These are phyloP conservation scores for Austrofundulus limnaeus DNA, from an alignment of 2,113 vertebrate species.

Conservation along the genomic window DNA sequence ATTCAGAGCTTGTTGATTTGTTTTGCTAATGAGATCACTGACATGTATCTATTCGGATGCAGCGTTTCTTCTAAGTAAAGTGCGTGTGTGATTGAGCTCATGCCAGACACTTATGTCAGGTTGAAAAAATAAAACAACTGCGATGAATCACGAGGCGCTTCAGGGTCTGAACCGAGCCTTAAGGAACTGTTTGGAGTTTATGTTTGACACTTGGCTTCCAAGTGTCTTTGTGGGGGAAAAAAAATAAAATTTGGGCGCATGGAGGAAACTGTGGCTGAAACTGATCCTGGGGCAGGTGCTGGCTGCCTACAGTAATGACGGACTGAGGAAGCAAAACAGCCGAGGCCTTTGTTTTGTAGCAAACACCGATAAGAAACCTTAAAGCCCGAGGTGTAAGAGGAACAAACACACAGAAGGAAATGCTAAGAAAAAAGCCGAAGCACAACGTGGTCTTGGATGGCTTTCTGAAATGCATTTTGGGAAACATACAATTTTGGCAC, in stretches of 20 bases:
- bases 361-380: conserved; percentile 6
- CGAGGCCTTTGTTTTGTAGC: background rate
- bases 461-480: background rate
- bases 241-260: conserved; percentile 15
- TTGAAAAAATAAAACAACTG: background rate
- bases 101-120: background rate
- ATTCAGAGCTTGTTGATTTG: conserved; percentile 16
- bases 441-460: background rate
- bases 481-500: background rate
- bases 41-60: conserved; percentile 1
- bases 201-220: conserved; percentile 47
- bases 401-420: background rate
- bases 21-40: conserved; percentile 21
- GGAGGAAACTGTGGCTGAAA: conserved; percentile 79
- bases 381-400: background rate
- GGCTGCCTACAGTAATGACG: conserved; percentile 42
- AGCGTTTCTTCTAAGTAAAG: background rate
- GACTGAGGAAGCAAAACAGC: conserved; percentile 65
- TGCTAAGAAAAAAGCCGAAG: background rate
- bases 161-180: background rate
- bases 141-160: background rate
- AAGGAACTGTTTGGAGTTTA: background rate
- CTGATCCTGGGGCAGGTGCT: conserved; percentile 69
- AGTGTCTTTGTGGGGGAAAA: conserved; percentile 20
- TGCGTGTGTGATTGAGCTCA: background rate